Percentiles rank a stretch among this genome's conserved stretches.
phyloP scores from a whole-genome alignment of 2,797 vertebrate genomes.

The Myiotriccus ornatus region DNA sequence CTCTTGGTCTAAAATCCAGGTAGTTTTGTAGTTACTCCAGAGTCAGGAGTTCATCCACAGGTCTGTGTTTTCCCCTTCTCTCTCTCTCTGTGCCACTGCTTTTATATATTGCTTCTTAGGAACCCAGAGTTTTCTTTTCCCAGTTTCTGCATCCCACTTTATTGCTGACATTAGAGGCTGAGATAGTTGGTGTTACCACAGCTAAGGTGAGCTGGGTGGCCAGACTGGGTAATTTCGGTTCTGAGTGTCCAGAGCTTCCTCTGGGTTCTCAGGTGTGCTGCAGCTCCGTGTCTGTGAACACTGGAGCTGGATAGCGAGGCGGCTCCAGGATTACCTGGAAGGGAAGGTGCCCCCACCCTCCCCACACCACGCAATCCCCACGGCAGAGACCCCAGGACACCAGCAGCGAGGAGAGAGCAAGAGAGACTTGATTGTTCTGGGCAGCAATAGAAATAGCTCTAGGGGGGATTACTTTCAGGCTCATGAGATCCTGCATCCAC shows the following conservation, averaged over 20 bases:
- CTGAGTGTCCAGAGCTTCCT: neutral
- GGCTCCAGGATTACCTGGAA: no score
- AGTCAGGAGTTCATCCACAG: neutral
- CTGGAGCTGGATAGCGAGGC: no score
- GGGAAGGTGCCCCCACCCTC: no score
- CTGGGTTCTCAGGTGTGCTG: neutral
- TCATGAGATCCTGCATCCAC: neutral
- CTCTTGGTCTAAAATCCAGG: neutral
- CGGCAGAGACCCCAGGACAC: no score
- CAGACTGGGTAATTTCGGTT: neutral
- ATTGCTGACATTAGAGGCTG: neutral
- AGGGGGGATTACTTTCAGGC: no score
- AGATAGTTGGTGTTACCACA: neutral
- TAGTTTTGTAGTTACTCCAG: neutral
- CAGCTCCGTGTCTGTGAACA: rapidly evolving
- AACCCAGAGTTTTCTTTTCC: neutral
- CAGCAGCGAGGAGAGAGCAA: no score
- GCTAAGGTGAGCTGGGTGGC: neutral
- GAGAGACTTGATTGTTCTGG: no score
- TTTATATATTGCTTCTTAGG: neutral
- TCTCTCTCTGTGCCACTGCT: neutral
- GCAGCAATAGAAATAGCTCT: no score
- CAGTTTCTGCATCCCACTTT: neutral
- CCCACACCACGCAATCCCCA: no score
- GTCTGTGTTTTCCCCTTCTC: neutral